Evolutionary conservation across 2,888 invertebrate genomes (phyloP).

Genomic region (Platypus cylindrus): DNA sequence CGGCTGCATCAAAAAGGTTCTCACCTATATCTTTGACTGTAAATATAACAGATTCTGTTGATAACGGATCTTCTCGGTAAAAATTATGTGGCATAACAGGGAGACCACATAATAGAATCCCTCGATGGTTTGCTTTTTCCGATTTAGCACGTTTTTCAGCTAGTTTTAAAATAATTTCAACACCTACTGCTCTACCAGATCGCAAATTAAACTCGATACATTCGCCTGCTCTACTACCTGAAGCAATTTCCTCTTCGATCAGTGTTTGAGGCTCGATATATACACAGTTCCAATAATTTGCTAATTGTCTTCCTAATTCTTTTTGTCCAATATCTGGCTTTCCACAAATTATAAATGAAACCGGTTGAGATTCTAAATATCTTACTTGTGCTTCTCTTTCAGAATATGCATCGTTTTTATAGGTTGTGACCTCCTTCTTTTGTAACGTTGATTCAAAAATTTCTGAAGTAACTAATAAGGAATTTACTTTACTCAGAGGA

Average conservation of each 20-base stretch:
- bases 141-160: slow-evolving; percentile 41
- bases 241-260: slow-evolving; percentile 44
- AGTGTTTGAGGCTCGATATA: slow-evolving; percentile 45
- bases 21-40: slow-evolving; percentile 32
- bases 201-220: slow-evolving; percentile 46
- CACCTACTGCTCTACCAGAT: slow-evolving; percentile 39
- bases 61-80: slow-evolving; percentile 31
- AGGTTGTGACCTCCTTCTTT: background rate
- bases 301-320: slow-evolving; percentile 42
- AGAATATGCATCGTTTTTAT: slow-evolving; percentile 34
- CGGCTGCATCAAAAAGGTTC: slow-evolving; percentile 26
- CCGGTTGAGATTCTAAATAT: slow-evolving; percentile 40
- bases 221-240: slow-evolving; percentile 41
- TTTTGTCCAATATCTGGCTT: slow-evolving; percentile 44
- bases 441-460: slow-evolving; percentile 1
- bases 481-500: slow-evolving; percentile 30
- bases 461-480: slow-evolving; percentile 22
- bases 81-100: slow-evolving; percentile 44
- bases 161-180: slow-evolving; percentile 40
- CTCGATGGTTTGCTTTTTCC: slow-evolving; percentile 42
- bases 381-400: slow-evolving; percentile 41
- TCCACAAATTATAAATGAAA: slow-evolving; percentile 45
- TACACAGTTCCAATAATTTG: slow-evolving; percentile 44
- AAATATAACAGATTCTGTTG: slow-evolving; percentile 32
- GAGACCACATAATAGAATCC: slow-evolving; percentile 52